These are phyloP conservation scores for Chrysaora quinquecirrha DNA, from an alignment of 30 jellyfish, hydroid and myxozoan genomes.

Conservation along the genomic window DNA sequence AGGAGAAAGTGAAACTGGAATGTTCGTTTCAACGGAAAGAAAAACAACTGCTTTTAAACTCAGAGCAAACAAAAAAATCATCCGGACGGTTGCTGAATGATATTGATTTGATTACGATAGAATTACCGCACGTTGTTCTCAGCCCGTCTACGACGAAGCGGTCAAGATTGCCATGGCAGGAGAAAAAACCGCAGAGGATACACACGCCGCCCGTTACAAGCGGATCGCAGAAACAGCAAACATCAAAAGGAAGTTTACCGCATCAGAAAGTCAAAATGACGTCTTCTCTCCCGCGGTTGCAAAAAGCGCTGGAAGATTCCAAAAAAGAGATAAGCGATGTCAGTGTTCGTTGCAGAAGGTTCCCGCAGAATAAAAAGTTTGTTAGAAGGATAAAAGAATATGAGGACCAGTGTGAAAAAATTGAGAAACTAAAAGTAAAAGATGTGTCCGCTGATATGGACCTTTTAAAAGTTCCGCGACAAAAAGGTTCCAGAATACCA, in stretches of 20 bases:
- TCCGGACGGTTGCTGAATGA: conserved; percentile 35
- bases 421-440: background rate
- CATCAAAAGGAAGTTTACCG: background rate
- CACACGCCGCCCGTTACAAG: background rate
- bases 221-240: background rate
- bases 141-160: conserved; percentile 46
- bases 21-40: conserved; percentile 25
- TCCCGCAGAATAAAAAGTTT: background rate
- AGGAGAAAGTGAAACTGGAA: background rate
- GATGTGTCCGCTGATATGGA: background rate
- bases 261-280: too few relatives aligned
- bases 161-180: conserved; percentile 47
- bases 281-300: conserved; percentile 51
- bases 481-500: background rate
- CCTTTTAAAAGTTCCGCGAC: background rate
- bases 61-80: conserved; percentile 26
- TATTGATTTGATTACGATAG: background rate
- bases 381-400: background rate
- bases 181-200: too few relatives aligned
- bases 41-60: background rate
- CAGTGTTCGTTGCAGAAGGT: conserved; percentile 17
- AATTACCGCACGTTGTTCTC: conserved; percentile 34
- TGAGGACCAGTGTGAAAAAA: background rate
- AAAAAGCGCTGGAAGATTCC: conserved; percentile 50
- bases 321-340: conserved; percentile 16